Evolutionary conservation across 2,797 vertebrate species (phyloP).

Genomic region (Myripristis jacobus): DNA sequence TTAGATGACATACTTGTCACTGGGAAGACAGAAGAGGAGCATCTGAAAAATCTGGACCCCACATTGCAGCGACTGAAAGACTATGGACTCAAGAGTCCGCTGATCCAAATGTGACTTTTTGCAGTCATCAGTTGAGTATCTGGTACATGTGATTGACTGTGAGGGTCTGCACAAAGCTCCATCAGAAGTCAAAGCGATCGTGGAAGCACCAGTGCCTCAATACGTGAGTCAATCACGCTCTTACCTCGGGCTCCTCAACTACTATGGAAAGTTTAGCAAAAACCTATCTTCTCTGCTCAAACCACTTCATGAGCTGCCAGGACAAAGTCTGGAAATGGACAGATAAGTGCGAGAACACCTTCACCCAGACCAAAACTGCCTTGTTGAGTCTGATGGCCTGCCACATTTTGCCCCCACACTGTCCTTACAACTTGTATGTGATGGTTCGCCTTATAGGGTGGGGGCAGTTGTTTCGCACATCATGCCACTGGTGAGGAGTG

Average conservation of each 20-base stretch:
- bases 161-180: no score
- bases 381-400: background rate
- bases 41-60: background rate
- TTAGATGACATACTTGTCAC: no score
- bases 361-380: background rate
- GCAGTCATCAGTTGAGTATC: no score
- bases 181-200: background rate
- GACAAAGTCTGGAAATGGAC: conserved; percentile 12
- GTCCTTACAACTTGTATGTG: background rate
- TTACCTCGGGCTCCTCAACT: background rate
- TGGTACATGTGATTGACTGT: no score
- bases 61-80: conserved; percentile 2
- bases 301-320: conserved; percentile 4
- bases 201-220: conserved; percentile 1
- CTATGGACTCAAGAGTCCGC: background rate
- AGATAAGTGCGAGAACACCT: conserved; percentile 1
- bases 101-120: no score
- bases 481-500: no score
- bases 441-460: conserved; percentile 2
- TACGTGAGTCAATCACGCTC: background rate
- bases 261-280: background rate
- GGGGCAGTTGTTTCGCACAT: conserved; percentile 1
- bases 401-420: conserved; percentile 3
- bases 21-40: background rate
- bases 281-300: conserved; percentile 8